Evolutionary conservation across 2,888 invertebrate genomes (phyloP).

Genomic region (Archaeoteleia sp.): DNA sequence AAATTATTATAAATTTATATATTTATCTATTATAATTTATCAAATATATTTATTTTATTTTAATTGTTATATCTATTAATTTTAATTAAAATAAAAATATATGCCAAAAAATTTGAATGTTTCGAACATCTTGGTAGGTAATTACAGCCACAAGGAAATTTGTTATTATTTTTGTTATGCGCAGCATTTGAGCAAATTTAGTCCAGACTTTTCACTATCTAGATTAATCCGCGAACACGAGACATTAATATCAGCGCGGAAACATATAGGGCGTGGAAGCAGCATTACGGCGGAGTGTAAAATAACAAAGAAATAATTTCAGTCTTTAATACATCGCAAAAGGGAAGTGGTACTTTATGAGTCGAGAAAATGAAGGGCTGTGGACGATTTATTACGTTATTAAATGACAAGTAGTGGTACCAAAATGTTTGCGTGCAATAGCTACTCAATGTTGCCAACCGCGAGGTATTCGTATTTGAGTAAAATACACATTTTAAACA

Average conservation of each 20-base stretch:
- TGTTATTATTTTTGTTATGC: not conserved
- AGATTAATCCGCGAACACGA: conserved; percentile 4
- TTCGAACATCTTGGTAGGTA: not conserved
- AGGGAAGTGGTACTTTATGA: conserved; percentile 9
- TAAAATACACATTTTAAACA: not conserved
- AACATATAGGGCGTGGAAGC: conserved; percentile 3
- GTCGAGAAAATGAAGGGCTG: conserved; percentile 15
- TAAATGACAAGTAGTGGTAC: conserved; percentile 22
- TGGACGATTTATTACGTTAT: conserved; percentile 20
- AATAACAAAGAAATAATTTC: conserved; percentile 19
- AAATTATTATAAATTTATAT: too few species aligned
- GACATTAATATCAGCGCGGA: conserved; percentile 7
- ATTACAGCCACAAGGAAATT: not conserved
- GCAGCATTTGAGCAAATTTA: conserved; percentile 5
- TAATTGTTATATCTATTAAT: too few species aligned
- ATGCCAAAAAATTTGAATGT: too few species aligned
- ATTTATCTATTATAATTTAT: too few species aligned
- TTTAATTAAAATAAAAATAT: too few species aligned
- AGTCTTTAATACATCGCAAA: conserved; percentile 10
- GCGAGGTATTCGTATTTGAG: not conserved
- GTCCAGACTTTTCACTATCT: conserved; percentile 7
- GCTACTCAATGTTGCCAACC: not conserved
- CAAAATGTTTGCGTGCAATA: conserved; percentile 16
- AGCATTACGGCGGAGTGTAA: conserved; percentile 13
- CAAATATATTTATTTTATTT: too few species aligned